These are phyloP conservation scores for Zoanthus gigantus DNA, from an alignment of 92 coral and sea anemone species.

Conservation along the genomic window DNA sequence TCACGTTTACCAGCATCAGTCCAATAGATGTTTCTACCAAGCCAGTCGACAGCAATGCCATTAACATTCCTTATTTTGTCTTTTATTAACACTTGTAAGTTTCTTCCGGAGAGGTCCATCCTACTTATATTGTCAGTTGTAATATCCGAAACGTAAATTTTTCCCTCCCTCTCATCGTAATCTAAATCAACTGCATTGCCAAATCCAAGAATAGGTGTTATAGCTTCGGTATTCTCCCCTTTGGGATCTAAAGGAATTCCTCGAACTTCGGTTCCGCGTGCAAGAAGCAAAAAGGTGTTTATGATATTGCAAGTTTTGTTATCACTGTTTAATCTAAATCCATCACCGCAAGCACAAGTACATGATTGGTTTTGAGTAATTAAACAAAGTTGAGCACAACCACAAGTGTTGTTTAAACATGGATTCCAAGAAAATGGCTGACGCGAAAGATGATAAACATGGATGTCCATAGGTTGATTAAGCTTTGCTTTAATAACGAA, in stretches of 20 bases:
- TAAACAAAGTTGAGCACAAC: conserved; percentile 82
- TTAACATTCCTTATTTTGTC: conserved; percentile 63
- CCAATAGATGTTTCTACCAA: conserved; percentile 95
- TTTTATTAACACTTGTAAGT: conserved; percentile 68
- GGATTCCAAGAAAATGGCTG: conserved; percentile 81
- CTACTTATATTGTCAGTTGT: conserved; percentile 78
- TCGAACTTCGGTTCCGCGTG: conserved; percentile 76
- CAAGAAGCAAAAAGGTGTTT: conserved; percentile 76
- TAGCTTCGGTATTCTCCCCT: conserved; percentile 61
- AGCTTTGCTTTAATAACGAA: conserved; percentile 50
- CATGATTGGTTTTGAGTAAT: conserved; percentile 71
- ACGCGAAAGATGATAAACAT: conserved; percentile 81
- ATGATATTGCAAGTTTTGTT: conserved; percentile 65
- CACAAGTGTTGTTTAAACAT: conserved; percentile 72
- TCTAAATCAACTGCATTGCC: conserved; percentile 88
- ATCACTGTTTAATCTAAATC: conserved; percentile 67
- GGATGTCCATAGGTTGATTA: conserved; percentile 87
- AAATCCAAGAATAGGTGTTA: conserved; percentile 76
- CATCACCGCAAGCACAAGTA: conserved; percentile 80
- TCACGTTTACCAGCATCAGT: conserved; percentile 76
- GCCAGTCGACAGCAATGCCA: conserved; percentile 98
- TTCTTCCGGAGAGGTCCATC: conserved; percentile 65
- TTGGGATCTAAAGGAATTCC: conserved; percentile 75
- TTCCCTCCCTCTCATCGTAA: conserved; percentile 75
- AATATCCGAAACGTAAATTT: conserved; percentile 83